These are phyloP conservation scores for Ladona fulva DNA, from an alignment of 1,140 invertebrate species.

Conservation along the genomic window DNA sequence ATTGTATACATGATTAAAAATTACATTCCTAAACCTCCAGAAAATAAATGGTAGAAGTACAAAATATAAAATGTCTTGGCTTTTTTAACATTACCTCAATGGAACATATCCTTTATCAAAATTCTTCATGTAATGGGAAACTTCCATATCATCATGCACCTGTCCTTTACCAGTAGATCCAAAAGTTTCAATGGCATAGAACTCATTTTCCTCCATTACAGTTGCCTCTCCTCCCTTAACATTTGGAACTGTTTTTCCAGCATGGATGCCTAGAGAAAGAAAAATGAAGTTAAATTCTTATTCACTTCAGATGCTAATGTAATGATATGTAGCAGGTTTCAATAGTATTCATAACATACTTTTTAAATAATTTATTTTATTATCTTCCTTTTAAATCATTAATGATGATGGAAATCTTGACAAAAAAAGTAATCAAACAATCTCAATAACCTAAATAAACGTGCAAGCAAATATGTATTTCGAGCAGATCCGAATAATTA, in stretches of 20 bases:
- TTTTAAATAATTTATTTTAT: no score
- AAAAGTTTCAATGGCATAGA: constrained; percentile 99
- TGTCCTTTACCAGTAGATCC: constrained; percentile 94
- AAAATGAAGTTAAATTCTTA: constrained; percentile 14
- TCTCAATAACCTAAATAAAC: no score
- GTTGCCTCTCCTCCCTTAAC: constrained; percentile 97
- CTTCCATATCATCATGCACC: constrained; percentile 98
- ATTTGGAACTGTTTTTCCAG: constrained; percentile 98
- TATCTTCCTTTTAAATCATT: no score
- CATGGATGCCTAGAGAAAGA: constrained; percentile 74
- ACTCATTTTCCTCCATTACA: constrained; percentile 98
- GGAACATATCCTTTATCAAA: constrained; percentile 91
- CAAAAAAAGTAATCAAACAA: no score
- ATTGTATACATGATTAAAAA: no score
- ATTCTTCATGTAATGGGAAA: constrained; percentile 99
- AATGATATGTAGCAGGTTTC: neutral
- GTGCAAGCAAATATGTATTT: no score
- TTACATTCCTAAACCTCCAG: no score
- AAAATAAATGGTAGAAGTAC: no score
- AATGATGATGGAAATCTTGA: no score
- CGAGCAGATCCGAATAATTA: no score
- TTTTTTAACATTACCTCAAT: constrained; percentile 41
- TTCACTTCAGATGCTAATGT: neutral
- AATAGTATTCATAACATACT: no score
- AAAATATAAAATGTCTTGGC: no score